Conservation (phyloP, 2,113 vertebrate genomes). For the Apistogramma diplotaenia region DNA sequence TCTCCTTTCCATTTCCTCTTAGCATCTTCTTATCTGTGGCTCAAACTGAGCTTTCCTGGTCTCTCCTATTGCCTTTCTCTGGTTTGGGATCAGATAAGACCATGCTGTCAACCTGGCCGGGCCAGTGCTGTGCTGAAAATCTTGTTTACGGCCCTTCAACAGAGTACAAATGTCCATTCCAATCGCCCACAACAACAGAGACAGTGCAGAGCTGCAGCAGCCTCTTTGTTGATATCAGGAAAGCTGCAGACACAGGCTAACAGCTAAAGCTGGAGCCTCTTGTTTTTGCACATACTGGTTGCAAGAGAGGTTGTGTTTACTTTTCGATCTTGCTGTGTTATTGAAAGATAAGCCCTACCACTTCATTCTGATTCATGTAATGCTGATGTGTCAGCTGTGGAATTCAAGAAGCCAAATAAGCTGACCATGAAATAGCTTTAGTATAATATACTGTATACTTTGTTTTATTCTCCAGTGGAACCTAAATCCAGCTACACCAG, state of each 20-base stretch:
- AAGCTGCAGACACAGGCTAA: conserved; percentile 40
- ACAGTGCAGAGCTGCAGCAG: conserved; percentile 29
- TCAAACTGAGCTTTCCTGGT: conserved; percentile 29
- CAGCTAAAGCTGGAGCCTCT: conserved; percentile 17
- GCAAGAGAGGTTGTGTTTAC: conserved; percentile 32
- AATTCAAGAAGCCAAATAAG: not conserved
- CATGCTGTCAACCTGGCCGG: conserved; percentile 53
- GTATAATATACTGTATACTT: not conserved
- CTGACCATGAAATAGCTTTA: not conserved
- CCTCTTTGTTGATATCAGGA: conserved; percentile 53
- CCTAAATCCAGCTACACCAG: not conserved
- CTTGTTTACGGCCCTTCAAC: conserved; percentile 71
- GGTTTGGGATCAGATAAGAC: conserved; percentile 65
- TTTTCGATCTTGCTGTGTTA: conserved; percentile 28
- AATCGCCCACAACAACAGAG: conserved; percentile 47
- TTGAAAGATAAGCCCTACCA: conserved; percentile 42
- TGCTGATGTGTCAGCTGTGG: not conserved
- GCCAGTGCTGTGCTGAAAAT: conserved; percentile 48
- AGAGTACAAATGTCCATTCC: conserved; percentile 55
- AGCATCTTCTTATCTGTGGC: conserved; percentile 45
- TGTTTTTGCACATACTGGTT: conserved; percentile 45
- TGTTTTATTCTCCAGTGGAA: not conserved
- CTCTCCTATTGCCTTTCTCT: conserved; percentile 17
- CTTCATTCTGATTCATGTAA: conserved; percentile 13
- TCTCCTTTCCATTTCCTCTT: conserved; percentile 17